Evolutionary conservation across 2,113 vertebrate genomes (phyloP).

Genomic region (Corythornis madagascariensis): DNA sequence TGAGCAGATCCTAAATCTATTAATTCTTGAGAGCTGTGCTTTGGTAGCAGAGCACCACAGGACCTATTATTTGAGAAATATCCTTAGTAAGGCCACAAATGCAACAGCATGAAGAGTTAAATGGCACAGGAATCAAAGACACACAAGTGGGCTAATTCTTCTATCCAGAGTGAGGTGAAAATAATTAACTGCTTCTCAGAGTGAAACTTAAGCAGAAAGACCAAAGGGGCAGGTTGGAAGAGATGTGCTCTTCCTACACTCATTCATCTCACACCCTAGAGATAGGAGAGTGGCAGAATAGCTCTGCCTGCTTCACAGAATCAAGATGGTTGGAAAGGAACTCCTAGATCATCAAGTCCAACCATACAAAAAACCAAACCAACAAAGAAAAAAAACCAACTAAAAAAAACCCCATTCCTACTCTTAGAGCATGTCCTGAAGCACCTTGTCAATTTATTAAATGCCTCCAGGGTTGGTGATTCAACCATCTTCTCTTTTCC

Average conservation of each 20-base stretch:
- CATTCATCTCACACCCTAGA: background rate
- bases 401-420: too few relatives aligned
- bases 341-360: too few relatives aligned
- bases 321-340: too few relatives aligned
- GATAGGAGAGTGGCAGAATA: fast-evolving
- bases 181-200: background rate
- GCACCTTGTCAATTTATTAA: too few relatives aligned
- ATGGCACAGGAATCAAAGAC: background rate
- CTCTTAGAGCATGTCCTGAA: too few relatives aligned
- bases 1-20: slow-evolving; percentile 15
- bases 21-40: background rate
- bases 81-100: background rate
- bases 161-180: background rate
- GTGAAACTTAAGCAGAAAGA: background rate
- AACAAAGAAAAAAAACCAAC: too few relatives aligned
- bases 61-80: background rate
- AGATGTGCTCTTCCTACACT: background rate
- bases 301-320: background rate
- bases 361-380: too few relatives aligned
- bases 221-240: background rate
- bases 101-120: background rate
- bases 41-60: background rate
- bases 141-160: background rate
- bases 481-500: too few relatives aligned
- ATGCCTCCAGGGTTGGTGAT: too few relatives aligned